phyloP scores from a whole-genome alignment of 2,797 vertebrate genomes.

The Artibeus lituratus region DNA sequence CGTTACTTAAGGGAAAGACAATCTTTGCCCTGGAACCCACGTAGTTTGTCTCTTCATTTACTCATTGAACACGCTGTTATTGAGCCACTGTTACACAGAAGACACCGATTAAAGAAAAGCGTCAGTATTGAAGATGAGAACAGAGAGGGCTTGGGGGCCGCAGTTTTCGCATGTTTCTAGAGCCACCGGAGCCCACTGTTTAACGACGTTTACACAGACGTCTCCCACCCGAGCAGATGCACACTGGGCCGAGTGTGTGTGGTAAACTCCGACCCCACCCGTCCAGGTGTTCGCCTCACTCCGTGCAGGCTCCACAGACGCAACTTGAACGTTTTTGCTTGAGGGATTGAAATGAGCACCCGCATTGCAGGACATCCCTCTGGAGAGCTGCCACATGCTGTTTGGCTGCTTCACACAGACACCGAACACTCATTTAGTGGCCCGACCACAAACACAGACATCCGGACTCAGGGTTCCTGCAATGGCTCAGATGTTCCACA shows the following conservation, averaged over 20 bases:
- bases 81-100: not conserved
- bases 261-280: rapidly evolving
- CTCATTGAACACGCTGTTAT: not conserved
- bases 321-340: not conserved
- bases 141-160: no score
- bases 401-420: not conserved
- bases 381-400: not conserved
- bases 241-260: no score
- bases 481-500: not conserved
- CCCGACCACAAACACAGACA: not conserved
- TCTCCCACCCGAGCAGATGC: not conserved
- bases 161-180: not conserved
- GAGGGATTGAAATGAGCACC: not conserved
- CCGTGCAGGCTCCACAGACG: not conserved
- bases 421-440: not conserved
- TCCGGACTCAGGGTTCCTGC: not conserved
- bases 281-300: not conserved
- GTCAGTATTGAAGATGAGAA: not conserved
- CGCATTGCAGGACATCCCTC: not conserved
- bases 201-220: not conserved
- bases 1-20: not conserved
- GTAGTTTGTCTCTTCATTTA: not conserved
- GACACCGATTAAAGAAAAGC: not conserved
- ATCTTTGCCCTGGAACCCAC: not conserved
- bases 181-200: not conserved